Base-by-base conservation (phyloP, 2,113 vertebrate genomes). In the Saccopteryx leptura region DNA sequence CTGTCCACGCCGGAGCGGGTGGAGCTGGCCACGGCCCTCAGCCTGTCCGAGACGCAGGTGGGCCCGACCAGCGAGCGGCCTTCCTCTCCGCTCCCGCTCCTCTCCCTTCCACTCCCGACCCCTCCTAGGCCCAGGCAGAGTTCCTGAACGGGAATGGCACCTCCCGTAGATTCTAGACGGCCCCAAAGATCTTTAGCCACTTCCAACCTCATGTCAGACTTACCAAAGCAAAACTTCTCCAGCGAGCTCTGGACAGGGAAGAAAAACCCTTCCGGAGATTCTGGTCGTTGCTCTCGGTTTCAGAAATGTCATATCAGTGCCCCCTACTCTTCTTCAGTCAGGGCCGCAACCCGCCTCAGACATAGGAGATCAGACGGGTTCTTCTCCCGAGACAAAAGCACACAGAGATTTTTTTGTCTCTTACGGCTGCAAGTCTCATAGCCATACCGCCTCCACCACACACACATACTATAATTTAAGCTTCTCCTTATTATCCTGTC, bases 11-110 rank as follows among this genome's bases (percentile, higher is more conserved):
- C 99, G 0, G 99, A 99, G 97, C 98, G 99, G 90, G 99, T 99
- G 97, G 99, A 99, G 94, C 98, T 99, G 98, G 99, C 99, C 88
- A 99, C 99, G 0, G 99, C 99, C 4, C 99, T 99, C 97, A 99
- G 99, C 97, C 99, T 99, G 92, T 99, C 99, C 14, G 99, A 99
- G 98, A 99, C 99, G 5, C 99, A 99, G 99, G 99, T 99, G 98
- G 84, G 94, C 92, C 7, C 9, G 18, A n/a, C 75, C 28, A 4
- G 7, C 52, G 61, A 61, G 54, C 18, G 33, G 23, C 48, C 60
- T 19, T 0, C 50, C 10, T 13, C 65, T 48, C 39, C 21, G 21
- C 56, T 26, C 19, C 4, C 0, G 33, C 15, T 9, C 31, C n/a
- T 39, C 50, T 48, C 13, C 39, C 19, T 24, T 7, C 58, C 4